A percentile compares a stretch with the other conserved stretches of the same genome.
These are phyloP conservation scores for Pelmatolapia mariae DNA, from an alignment of 2,113 vertebrate species.

Conservation along the genomic window DNA sequence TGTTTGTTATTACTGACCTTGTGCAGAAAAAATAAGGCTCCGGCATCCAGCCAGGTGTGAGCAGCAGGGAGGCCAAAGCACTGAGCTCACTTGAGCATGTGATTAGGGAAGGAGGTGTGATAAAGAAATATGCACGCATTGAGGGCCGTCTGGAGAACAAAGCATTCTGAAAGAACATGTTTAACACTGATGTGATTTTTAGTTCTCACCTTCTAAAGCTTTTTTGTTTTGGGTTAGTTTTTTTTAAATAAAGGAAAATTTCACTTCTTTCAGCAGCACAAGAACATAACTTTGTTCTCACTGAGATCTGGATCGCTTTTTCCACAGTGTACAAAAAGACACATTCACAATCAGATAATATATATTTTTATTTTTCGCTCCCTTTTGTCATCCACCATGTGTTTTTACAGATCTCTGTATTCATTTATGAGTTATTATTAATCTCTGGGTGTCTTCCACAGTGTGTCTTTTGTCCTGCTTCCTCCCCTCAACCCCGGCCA, in stretches of 20 bases:
- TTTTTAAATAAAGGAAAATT: neutral
- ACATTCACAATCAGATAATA: rapidly evolving
- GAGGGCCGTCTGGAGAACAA: neutral
- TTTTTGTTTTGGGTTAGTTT: neutral
- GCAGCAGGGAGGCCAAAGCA: neutral
- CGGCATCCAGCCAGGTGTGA: neutral
- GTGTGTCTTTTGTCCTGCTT: neutral
- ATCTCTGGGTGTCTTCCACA: neutral
- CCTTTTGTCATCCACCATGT: neutral
- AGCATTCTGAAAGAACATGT: neutral
- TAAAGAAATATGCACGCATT: neutral
- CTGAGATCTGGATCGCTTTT: neutral
- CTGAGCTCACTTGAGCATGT: neutral
- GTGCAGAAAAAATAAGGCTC: neutral
- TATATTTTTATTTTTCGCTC: neutral
- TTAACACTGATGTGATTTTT: neutral
- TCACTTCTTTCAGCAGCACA: neutral
- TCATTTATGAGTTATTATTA: neutral
- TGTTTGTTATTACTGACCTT: conserved; percentile 6
- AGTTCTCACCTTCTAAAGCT: neutral
- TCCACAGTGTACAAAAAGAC: neutral
- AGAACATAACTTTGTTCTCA: neutral
- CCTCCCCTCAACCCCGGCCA: neutral
- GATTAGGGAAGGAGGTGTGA: neutral
- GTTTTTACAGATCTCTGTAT: neutral